Evolutionary conservation across 2,797 vertebrate genomes (phyloP).

Genomic region (Rhynchotus rufescens): DNA sequence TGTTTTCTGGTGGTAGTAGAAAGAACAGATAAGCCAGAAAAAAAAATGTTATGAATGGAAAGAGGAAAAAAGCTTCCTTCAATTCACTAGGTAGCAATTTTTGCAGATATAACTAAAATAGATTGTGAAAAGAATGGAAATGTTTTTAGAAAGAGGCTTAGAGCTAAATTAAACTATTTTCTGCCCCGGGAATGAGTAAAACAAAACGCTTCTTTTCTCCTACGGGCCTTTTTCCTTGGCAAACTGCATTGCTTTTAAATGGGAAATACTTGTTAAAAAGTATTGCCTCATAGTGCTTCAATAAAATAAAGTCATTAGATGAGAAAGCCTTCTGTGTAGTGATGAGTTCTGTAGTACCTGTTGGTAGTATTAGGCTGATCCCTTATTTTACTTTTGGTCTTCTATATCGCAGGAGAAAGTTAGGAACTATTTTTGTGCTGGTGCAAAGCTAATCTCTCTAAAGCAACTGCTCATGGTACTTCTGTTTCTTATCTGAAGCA

Average conservation of each 20-base stretch:
- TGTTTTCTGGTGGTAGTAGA: background rate
- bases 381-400: background rate
- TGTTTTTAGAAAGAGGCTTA: background rate
- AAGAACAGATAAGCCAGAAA: slow-evolving; percentile 22
- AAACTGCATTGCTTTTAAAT: slow-evolving; percentile 50
- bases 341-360: background rate
- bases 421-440: slow-evolving; percentile 10
- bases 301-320: slow-evolving; percentile 45
- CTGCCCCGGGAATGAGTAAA: slow-evolving; percentile 27
- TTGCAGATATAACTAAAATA: slow-evolving; percentile 48
- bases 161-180: slow-evolving; percentile 27
- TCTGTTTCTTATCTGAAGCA: slow-evolving; percentile 23
- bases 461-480: background rate
- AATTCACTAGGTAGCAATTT: slow-evolving; percentile 4
- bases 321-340: background rate
- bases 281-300: background rate
- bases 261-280: slow-evolving; percentile 38
- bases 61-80: slow-evolving; percentile 31
- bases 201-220: slow-evolving; percentile 37
- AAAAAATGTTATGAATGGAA: slow-evolving; percentile 18
- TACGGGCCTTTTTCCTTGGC: slow-evolving; percentile 24
- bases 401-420: background rate
- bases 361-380: background rate
- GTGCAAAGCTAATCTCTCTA: background rate
- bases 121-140: slow-evolving; percentile 58